These are phyloP conservation scores for Bellardia bayeri DNA, from an alignment of 2,888 invertebrate genomes.

Conservation along the genomic window DNA sequence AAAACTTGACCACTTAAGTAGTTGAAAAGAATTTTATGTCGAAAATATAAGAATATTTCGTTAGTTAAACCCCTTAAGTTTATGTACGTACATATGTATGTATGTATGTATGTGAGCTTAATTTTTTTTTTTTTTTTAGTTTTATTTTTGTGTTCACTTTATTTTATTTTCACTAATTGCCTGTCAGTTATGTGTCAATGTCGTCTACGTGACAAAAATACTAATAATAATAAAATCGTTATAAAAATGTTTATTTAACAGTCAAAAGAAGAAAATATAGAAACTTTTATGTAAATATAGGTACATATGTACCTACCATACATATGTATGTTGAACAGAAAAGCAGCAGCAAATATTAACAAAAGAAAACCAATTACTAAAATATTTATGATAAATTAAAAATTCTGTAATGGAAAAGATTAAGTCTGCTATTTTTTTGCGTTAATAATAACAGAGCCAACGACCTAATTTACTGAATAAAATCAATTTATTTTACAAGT, in stretches of 20 bases:
- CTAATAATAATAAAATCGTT: constrained; percentile 16
- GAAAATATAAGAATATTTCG: background rate
- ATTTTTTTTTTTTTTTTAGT: background rate
- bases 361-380: background rate
- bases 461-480: background rate
- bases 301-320: too few relatives aligned
- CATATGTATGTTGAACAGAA: background rate
- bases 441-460: background rate
- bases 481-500: constrained; percentile 6
- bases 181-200: constrained; percentile 65
- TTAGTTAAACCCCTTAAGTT: background rate
- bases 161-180: constrained; percentile 50
- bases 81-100: background rate
- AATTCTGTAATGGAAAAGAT: background rate
- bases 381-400: background rate
- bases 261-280: background rate
- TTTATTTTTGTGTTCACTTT: background rate
- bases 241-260: constrained; percentile 4
- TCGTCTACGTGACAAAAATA: constrained; percentile 51
- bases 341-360: background rate
- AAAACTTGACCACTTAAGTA: constrained; percentile 8
- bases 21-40: background rate
- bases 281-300: background rate
- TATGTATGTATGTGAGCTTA: background rate
- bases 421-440: background rate